These are phyloP conservation scores for Thymallus thymallus DNA, from an alignment of 2,113 vertebrate genomes.

Conservation along the genomic window DNA sequence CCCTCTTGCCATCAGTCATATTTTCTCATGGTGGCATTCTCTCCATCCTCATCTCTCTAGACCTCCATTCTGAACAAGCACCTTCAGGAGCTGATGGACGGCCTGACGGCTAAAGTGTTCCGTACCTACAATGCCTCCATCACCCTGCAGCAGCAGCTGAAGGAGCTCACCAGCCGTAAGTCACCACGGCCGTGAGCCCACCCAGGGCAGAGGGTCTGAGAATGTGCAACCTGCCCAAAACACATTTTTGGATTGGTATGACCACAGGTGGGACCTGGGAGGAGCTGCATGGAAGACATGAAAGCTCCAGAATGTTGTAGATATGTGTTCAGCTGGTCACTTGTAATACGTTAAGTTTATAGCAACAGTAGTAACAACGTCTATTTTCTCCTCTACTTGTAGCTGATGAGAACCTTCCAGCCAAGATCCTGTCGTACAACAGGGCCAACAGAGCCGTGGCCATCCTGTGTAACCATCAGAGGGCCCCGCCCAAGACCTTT, in stretches of 20 bases:
- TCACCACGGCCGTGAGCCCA: constrained; percentile 1
- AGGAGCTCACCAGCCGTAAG: constrained; percentile 90
- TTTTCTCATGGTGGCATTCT: not conserved
- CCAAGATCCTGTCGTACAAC: constrained; percentile 97
- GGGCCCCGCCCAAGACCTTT: constrained; percentile 96
- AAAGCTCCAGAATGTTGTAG: too few relatives aligned
- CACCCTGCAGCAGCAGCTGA: constrained; percentile 95
- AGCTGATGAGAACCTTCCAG: constrained; percentile 93
- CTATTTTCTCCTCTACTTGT: constrained; percentile 15
- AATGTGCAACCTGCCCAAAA: too few relatives aligned
- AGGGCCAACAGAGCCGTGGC: constrained; percentile 97
- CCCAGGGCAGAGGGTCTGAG: too few relatives aligned
- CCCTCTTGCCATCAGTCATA: not conserved
- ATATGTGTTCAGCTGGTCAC: too few relatives aligned
- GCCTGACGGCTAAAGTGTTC: constrained; percentile 97
- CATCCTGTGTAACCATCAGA: constrained; percentile 98
- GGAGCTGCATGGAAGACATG: too few relatives aligned
- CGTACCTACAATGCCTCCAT: constrained; percentile 98
- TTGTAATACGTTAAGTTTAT: too few relatives aligned
- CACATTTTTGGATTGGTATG: too few relatives aligned
- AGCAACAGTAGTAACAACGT: too few relatives aligned
- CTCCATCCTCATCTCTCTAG: constrained; percentile 57
- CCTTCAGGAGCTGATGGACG: constrained; percentile 98
- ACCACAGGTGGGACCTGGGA: too few relatives aligned
- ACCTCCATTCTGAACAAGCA: constrained; percentile 98